Evolutionary conservation across 2,888 invertebrate genomes (phyloP), one percentile per base, ranked within the genome.

Genomic region (Limnephilus lunatus): DNA sequence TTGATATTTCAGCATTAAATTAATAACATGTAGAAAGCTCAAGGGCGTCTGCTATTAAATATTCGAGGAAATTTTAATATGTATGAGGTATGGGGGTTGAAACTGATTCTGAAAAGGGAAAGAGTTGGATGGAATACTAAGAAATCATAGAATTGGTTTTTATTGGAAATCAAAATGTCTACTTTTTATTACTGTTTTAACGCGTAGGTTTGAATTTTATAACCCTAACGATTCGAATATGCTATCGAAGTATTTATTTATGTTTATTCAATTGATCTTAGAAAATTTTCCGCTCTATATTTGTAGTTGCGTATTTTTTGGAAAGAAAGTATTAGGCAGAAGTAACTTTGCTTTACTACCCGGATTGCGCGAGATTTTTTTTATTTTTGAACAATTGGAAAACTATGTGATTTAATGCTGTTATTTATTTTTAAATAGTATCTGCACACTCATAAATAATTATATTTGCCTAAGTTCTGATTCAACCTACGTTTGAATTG

Each of bases 11-110:
- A 68, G 68, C 25, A 68, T 68, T 68, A 68, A 68, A 68, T 68
- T 68, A 68, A 68, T 68, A 68, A 68, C 9, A 25, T 68, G 68
- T 25, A 7, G n/a, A 68, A 68, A 68, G 68, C 68, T n/a, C 68
- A 68, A 68, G 68, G 25, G 7, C n/a, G 25, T 2, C 25, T 68
- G 68, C 68, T n/a, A n/a, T 68, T n/a, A 25, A 68, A 68, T 25
- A 68, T 68, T 68, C 68, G 25, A n/a, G 68, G 9, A 68, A 68
- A 5, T 25, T 68, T 68, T 25, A 68, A 68, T 68, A 68, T 68
- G 68, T 68, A 68, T n/a, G 68, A 68, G 68, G n/a, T n/a, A 68
- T n/a, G 68, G n/a, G 68, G 68, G 68, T 68, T 68, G 68, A 68
- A 68, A 68, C 68, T 68, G 7, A 68, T n/a, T 68, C 68, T 25